Base-by-base conservation (phyloP, 1,140 invertebrate genomes). In the Leptinotarsa lineolata region DNA sequence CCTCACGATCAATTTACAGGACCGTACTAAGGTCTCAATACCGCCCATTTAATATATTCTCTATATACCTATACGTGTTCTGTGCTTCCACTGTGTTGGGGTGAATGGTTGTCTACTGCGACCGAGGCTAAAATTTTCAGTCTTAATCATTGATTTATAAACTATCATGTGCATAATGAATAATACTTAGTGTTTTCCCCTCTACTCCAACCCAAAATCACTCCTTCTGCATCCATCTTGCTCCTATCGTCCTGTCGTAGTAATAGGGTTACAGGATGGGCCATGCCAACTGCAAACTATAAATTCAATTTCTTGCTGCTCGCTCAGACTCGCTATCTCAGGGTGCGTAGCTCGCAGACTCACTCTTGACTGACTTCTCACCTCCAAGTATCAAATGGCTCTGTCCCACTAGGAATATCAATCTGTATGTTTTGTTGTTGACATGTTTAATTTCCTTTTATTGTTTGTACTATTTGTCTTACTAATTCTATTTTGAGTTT, bases 331-430 rank as follows among this genome's bases (percentile, higher is more conserved):
- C 75, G 71, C 77, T 80, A 76, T 76, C 74, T 79, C 48, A 75
- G 73, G 74, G 77, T 75, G 79, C 70, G 77, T 77, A 75, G 71
- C 75, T 68, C 77, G 74, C 75, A 72, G 77, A 76, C 63, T 80
- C 73, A 77, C 77, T 80, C 77, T 81, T 82, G 76, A 75, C 72
- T 81, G 79, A 79, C 80, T 81, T 81, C 79, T 81, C 83, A 85
- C 84, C 85, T 86, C 85, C 85, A 86, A 86, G 85, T 86, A 86
- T 86, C 85, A 86, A 85, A 84, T 82, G 83, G 83, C 84, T 85
- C 84, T 81, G 82, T 83, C 84, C 83, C 83, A 81, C 78, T 83
- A 83, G 78, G 81, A 82, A 77, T 83, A 82, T 82, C 78, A 80
- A 71, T 71, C 69, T 71, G 69, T 71, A 71, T 71, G 67, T 68